Evolutionary conservation across 2,797 vertebrate genomes (phyloP).

Genomic region (Mus minutoides): DNA sequence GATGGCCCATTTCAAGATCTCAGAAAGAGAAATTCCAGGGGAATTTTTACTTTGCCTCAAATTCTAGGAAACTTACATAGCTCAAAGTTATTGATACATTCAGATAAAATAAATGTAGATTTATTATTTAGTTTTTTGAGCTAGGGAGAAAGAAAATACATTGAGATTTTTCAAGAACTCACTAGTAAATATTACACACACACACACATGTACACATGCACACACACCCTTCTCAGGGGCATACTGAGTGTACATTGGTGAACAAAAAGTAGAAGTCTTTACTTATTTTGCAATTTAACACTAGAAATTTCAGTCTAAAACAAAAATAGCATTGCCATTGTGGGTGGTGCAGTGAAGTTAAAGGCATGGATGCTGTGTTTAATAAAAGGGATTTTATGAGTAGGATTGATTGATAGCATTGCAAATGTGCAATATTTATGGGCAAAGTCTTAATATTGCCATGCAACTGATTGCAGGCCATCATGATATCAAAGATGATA

Average conservation of each 20-base stretch:
- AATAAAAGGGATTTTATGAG: neutral
- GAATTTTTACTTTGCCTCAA: constrained; percentile 38
- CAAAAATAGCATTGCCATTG: constrained; percentile 10
- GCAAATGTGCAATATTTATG: neutral
- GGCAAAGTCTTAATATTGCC: neutral
- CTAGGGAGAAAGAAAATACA: neutral
- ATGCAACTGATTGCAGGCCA: neutral
- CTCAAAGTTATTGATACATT: neutral
- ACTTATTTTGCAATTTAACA: neutral
- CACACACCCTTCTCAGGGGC: neutral
- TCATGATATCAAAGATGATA: neutral
- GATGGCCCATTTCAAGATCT: neutral
- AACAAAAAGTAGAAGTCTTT: neutral
- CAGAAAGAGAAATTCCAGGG: neutral
- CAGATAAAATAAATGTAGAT: neutral
- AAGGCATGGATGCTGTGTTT: neutral
- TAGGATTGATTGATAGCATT: neutral
- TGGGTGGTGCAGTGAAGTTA: neutral
- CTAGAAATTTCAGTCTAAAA: neutral
- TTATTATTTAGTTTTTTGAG: neutral
- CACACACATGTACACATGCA: no score
- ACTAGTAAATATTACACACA: neutral
- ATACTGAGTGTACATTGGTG: neutral
- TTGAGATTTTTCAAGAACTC: neutral
- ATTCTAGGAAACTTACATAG: neutral